phyloP scores from a whole-genome alignment of 2,113 vertebrate genomes.

The Bubo bubo region DNA sequence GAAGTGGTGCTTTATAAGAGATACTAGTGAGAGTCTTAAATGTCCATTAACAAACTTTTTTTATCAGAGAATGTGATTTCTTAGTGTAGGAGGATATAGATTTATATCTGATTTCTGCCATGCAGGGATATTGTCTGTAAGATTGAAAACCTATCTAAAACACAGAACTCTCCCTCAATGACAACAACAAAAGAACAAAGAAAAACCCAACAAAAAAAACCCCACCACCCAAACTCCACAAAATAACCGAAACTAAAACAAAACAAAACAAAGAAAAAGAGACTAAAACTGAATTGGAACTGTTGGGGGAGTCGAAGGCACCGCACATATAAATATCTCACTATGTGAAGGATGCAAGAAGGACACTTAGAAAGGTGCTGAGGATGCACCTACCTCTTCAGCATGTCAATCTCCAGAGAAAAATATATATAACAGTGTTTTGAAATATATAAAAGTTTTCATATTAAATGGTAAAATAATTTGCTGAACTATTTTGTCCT shows the following conservation, averaged over 20 bases:
- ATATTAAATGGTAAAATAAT: neutral
- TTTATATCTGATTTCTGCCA: neutral
- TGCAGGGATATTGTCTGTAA: neutral
- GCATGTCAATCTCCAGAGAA: neutral
- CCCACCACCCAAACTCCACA: too few species aligned
- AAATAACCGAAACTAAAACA: neutral
- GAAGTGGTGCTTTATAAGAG: neutral
- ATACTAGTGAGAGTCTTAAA: neutral
- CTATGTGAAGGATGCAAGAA: neutral
- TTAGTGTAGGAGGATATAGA: neutral
- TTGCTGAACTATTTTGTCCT: neutral
- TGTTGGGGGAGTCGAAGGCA: neutral
- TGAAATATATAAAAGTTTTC: neutral
- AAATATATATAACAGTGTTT: neutral
- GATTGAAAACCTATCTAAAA: neutral
- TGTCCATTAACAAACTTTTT: neutral
- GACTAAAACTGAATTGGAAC: neutral
- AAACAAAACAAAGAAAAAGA: neutral
- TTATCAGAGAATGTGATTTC: neutral
- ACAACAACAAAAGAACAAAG: neutral
- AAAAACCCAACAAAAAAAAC: neutral
- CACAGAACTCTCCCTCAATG: neutral
- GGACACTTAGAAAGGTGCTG: neutral
- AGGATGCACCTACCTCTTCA: neutral
- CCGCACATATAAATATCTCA: neutral